These are phyloP conservation scores for Sarcophaga carnaria DNA, from an alignment of 2,888 invertebrate species.

Conservation along the genomic window DNA sequence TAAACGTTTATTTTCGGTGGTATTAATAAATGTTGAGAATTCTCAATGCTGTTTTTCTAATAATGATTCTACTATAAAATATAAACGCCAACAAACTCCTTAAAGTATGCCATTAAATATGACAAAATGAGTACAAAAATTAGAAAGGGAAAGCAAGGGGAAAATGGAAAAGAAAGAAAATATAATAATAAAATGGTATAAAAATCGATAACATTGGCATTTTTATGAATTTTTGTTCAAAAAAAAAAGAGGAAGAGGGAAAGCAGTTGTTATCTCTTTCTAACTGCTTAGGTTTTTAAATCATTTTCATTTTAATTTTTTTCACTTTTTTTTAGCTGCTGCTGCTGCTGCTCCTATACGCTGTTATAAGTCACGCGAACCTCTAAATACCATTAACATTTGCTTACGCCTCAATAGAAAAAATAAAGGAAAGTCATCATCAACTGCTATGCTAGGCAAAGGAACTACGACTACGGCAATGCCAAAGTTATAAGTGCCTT, in stretches of 20 bases:
- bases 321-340: slow-evolving; percentile 70
- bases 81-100: background rate
- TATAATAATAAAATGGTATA: slow-evolving; percentile 59
- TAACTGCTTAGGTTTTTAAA: slow-evolving; percentile 4
- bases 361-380: slow-evolving; percentile 77
- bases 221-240: slow-evolving; percentile 67
- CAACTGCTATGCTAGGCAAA: background rate
- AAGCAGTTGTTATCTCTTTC: slow-evolving; percentile 49
- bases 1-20: slow-evolving; percentile 36
- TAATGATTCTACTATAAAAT: slow-evolving; percentile 5
- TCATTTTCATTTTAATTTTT: slow-evolving; percentile 68
- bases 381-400: slow-evolving; percentile 71
- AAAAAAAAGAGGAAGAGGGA: background rate
- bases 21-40: slow-evolving; percentile 58
- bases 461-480: background rate
- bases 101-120: background rate
- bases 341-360: slow-evolving; percentile 59
- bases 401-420: slow-evolving; percentile 56
- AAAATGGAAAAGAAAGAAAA: slow-evolving; percentile 9
- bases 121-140: background rate
- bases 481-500: background rate
- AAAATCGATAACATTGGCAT: slow-evolving; percentile 76
- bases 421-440: slow-evolving; percentile 43
- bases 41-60: background rate
- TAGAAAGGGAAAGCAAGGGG: slow-evolving; percentile 7